Percentiles rank a stretch among this genome's conserved stretches.
Conservation (phyloP, 2,888 invertebrate genomes). For the Volucella inanis region DNA sequence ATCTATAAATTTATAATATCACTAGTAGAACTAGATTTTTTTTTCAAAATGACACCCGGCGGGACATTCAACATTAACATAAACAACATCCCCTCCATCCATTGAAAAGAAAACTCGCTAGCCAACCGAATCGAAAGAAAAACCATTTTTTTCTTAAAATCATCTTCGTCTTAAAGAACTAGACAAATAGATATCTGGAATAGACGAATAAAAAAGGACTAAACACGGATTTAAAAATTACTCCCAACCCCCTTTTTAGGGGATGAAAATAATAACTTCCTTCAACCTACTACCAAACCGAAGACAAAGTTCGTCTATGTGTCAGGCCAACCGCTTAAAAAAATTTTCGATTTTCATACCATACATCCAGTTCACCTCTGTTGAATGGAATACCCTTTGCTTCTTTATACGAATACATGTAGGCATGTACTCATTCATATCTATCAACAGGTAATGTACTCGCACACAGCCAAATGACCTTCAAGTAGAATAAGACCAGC, state of each 20-base stretch:
- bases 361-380: constrained; percentile 20
- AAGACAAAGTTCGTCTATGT: constrained; percentile 3
- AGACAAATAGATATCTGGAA: constrained; percentile 55
- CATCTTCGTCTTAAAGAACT: constrained; percentile 25
- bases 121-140: constrained; percentile 55
- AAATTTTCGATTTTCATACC: constrained; percentile 47
- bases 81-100: constrained; percentile 25
- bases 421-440: constrained; percentile 23
- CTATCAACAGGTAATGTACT: constrained; percentile 69
- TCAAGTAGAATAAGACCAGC: constrained; percentile 42
- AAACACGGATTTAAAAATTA: constrained; percentile 48
- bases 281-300: constrained; percentile 19
- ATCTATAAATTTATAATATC: too few species aligned
- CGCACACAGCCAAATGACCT: constrained; percentile 61
- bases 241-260: constrained; percentile 57
- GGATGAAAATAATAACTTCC: constrained; percentile 42
- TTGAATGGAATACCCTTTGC: constrained; percentile 35
- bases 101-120: constrained; percentile 21
- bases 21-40: too few species aligned
- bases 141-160: constrained; percentile 14
- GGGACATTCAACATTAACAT: constrained; percentile 22
- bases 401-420: background rate
- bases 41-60: background rate
- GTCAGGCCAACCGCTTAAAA: background rate
- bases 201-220: constrained; percentile 55